Base-by-base conservation (phyloP, 2,888 invertebrate species). In the Resseliella maxima region DNA sequence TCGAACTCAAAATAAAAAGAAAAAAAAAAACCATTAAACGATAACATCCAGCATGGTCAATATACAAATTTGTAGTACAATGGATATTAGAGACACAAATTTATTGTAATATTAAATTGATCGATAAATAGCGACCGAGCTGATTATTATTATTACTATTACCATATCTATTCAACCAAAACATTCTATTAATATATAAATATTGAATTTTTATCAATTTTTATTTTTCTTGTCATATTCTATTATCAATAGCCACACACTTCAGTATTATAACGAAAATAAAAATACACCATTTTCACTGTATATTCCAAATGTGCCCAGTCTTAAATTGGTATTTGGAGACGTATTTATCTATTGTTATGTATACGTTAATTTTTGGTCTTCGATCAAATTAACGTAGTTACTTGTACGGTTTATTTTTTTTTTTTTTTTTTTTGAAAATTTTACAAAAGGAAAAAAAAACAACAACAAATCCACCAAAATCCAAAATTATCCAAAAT, bases 271-370 rank as follows among this genome's bases (percentile, higher is more conserved):
- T 8, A n/a, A n/a, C n/a, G n/a, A 59, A n/a, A n/a, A 72, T 31
- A 1, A 31, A 72, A 15, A 15, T 27, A 31, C 72, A 21, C 72
- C 12, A n/a, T 35, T 31, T 31, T 72, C 72, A 72, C 72, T 6
- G 0, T 18, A 31, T 18, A 72, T 72, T 72, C 72, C 27, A 27
- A 72, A 72, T 72, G 72, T 72, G 72, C 72, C 72, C 72, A 72
- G 72, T 35, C 72, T 72, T 72, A 72, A 72, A 72, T 72, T 72
- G 72, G 72, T 72, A 72, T 72, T 72, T 31, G 31, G 31, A 59
- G 6, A 31, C 31, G 72, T 35, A 72, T n/a, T n/a, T n/a, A n/a
- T n/a, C n/a, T n/a, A n/a, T n/a, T n/a, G n/a, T n/a, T n/a, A 41
- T 41, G 12, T 41, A 41, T 8, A 41, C 41, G 41, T 41, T 12